Conservation (phyloP, 2,113 vertebrate species). For the Typhlomys cinereus region DNA sequence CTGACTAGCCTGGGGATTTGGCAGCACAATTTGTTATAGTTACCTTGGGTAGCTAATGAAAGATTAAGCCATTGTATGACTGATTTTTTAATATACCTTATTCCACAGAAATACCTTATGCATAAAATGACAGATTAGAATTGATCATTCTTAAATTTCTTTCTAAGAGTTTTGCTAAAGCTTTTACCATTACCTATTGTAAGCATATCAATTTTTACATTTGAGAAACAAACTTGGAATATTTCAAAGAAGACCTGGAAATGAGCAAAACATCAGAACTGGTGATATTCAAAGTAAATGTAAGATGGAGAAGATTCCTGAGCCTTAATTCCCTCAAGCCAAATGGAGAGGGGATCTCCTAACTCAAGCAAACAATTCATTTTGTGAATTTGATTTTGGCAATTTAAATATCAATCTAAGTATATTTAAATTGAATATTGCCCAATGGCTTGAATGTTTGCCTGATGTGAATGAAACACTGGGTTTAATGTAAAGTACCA, state of each 20-base stretch:
- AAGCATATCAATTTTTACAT: background rate
- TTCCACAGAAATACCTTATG: background rate
- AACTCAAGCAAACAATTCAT: background rate
- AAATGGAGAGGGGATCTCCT: background rate
- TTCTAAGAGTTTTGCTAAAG: background rate
- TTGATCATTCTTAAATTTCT: background rate
- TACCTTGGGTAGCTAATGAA: background rate
- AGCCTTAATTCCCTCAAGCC: background rate
- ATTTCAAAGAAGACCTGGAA: background rate
- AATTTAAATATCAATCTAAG: background rate
- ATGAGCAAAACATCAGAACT: accelerated
- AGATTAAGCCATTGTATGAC: background rate
- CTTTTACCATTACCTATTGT: background rate
- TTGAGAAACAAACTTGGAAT: background rate
- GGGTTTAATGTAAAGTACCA: no score
- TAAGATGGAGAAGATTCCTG: background rate
- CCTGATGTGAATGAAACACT: no score
- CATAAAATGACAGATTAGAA: background rate
- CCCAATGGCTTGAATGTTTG: no score
- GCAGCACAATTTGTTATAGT: background rate
- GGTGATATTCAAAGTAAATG: background rate
- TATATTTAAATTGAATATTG: no score
- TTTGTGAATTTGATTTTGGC: background rate
- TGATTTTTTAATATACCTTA: background rate
- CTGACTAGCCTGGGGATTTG: no score